Evolutionary conservation across 1,140 invertebrate genomes (phyloP), one percentile per base, ranked within the genome.

Genomic region (Eupristina koningsbergeri): DNA sequence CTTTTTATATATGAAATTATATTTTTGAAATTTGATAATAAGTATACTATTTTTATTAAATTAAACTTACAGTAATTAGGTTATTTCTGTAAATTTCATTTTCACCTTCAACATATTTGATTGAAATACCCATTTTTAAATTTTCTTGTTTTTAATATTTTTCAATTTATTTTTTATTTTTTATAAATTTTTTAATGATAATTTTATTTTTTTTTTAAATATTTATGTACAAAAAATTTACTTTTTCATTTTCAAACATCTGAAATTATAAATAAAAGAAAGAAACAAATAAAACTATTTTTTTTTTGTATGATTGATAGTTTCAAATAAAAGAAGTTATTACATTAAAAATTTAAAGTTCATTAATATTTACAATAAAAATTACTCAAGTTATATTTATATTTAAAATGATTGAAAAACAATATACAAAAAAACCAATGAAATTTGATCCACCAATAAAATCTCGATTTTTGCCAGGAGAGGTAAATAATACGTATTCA

Each of bases 401-500:
- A 41, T 41, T 80, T 39, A 83, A 80, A 83, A 85, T 87, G 84
- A 67, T 64, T 29, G n/a, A 74, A 41, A 73, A 53, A n/a, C 9
- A 50, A 67, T 67, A 74, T 81, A 36, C 85, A 83, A 77, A 29
- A 29, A 11, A 76, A 67, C 19, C 19, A 15, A 8, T 61, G 29
- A 83, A 81, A 58, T 74, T 85, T 82, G 75, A 85, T 67, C 84
- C 80, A 22, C 83, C 61, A 1, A 64, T 83, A 22, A 86, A 85
- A 79, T 84, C 84, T 31, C 87, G 87, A 11, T 88, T 64, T 83
- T 77, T 88, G 15, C 86, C 85, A 13, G 87, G 87, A 63, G 74
- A 88, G 85, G 88, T 88, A 80, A 71, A 63, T 69, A 77, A 45
- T 61, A 75, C 71, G 11, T 45, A 45, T 45, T 11, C 11, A 7